Base-by-base conservation (phyloP, 1,140 invertebrate species). In the Drosophila takahashii region DNA sequence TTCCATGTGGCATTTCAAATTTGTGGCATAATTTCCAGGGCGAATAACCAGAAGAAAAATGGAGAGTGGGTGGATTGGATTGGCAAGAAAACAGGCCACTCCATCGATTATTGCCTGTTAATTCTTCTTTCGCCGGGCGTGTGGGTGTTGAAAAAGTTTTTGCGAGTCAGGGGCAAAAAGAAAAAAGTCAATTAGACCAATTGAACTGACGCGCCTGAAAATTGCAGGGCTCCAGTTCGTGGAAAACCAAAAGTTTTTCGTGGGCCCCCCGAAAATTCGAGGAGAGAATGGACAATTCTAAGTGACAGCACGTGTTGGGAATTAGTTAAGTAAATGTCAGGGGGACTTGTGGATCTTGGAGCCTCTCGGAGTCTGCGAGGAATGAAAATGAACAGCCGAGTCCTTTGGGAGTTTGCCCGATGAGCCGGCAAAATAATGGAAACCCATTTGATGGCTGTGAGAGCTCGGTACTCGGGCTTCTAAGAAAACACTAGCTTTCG, bases 111-210 rank as follows among this genome's bases (percentile, higher is more conserved):
- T 89, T 83, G 85, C 62, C 77, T 67, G 79, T 79, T 83, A 87
- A 89, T 79, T 87, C 77, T 26, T 61, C 50, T 53, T 7, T 2
- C 54, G 44, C 39, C 26, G 51, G 27, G 48, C 22, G 51, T 18
- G 48, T 47, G 54, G 66, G 61, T 56, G 56, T 44, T 44, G 54
- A 56, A 74, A 79, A 79, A n/a, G 79, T 79, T 79, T 79, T 69
- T 42, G 18, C 70, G 15, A 44, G 41, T 16, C 27, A 50, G 32
- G 11, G 11, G 53, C 18, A 32, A 48, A 66, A 51, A 58, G 59
- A 50, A 79, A 47, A 81, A 89, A 86, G 83, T 87, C 83, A 86
- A 86, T 86, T 86, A 86, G 76, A 77, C 27, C 83, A 86, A 81
- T 86, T 86, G 84, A 86, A 83, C 58, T 71, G 78, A 64, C 64